Evolutionary conservation across 2,888 invertebrate genomes (phyloP).

Genomic region (Strigamia maritima): DNA sequence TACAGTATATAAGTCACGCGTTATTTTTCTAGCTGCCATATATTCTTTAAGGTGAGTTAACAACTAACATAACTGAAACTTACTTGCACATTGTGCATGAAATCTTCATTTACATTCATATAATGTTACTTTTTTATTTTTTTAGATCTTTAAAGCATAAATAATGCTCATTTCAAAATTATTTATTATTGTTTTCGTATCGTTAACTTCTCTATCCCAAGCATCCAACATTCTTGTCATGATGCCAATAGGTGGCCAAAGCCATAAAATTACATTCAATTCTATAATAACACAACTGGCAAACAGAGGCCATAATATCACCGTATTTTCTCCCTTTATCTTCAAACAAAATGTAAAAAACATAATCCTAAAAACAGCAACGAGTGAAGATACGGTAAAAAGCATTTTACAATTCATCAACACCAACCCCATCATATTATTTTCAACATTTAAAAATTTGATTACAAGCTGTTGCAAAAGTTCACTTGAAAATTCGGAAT

Average conservation of each 20-base stretch:
- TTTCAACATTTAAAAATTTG: neutral
- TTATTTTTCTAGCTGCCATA: too few relatives aligned
- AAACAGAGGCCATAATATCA: neutral
- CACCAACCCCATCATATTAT: neutral
- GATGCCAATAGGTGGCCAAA: neutral
- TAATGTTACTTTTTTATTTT: neutral
- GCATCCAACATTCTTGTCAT: neutral
- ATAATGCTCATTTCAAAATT: neutral
- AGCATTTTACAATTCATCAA: neutral
- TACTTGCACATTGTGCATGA: too few relatives aligned
- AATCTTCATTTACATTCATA: too few relatives aligned
- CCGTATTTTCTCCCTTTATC: neutral
- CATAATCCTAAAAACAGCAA: neutral
- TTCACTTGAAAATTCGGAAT: neutral
- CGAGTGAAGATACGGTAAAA: neutral
- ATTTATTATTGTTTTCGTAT: neutral
- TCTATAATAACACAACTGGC: neutral
- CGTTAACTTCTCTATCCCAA: neutral
- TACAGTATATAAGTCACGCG: too few relatives aligned
- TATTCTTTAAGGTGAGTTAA: too few relatives aligned
- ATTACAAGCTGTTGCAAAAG: neutral
- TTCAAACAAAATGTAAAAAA: neutral
- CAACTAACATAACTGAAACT: too few relatives aligned
- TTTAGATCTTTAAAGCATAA: neutral
- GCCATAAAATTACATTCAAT: neutral